Conservation (phyloP, 2,888 invertebrate genomes). For the Embidobia sp. region DNA sequence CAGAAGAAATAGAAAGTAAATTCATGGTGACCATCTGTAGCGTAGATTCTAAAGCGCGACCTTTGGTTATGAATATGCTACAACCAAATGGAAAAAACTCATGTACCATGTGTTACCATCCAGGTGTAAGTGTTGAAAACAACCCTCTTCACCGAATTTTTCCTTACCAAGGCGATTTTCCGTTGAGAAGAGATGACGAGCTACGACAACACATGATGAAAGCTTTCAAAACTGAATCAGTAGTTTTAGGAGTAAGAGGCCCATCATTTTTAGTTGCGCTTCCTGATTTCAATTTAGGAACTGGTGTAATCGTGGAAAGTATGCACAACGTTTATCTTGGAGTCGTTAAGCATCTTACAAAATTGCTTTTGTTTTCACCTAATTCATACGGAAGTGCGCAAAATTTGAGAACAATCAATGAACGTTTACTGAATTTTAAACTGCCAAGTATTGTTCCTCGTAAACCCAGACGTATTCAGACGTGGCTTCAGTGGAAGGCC, state of each 20-base stretch:
- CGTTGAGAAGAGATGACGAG: too few species aligned
- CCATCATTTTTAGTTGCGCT: constrained; percentile 13
- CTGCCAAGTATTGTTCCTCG: neutral
- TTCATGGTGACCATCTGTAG: neutral
- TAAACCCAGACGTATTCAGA: constrained; percentile 9
- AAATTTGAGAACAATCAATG: neutral
- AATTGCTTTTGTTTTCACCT: neutral
- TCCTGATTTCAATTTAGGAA: neutral
- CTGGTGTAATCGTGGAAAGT: neutral
- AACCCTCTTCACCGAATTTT: neutral
- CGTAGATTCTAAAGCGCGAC: constrained; percentile 1
- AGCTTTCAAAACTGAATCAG: too few species aligned
- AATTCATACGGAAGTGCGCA: neutral
- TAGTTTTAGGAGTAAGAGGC: too few species aligned
- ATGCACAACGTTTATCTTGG: too few species aligned
- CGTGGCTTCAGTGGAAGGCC: neutral
- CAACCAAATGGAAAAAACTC: neutral
- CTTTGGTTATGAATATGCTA: neutral
- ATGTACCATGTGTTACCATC: constrained; percentile 11
- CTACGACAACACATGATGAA: too few species aligned
- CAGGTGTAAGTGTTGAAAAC: neutral
- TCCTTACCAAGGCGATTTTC: too few species aligned
- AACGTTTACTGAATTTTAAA: neutral
- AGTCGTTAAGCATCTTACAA: neutral
- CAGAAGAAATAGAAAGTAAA: neutral